Evolutionary conservation across 1,140 invertebrate genomes (phyloP).

Genomic region (Zaprionus ghesquierei): DNA sequence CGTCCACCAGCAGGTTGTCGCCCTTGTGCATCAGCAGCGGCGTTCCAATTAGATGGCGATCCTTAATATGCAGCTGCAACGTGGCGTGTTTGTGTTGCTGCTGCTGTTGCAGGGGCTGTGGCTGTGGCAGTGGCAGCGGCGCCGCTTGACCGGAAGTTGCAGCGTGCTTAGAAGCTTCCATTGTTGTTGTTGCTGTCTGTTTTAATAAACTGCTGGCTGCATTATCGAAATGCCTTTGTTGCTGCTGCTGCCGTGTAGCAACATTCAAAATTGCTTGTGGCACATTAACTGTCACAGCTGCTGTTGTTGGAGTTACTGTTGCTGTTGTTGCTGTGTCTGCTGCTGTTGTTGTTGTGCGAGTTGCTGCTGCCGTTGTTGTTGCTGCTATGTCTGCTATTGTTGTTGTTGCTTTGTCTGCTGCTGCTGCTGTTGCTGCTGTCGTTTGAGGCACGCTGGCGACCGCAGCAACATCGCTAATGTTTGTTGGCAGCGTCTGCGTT

Average conservation of each 20-base stretch:
- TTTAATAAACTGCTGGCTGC: slow-evolving; percentile 62
- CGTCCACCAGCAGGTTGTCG: slow-evolving; percentile 71
- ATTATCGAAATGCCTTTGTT: slow-evolving; percentile 39
- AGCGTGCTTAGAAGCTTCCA: neutral
- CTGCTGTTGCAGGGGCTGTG: neutral
- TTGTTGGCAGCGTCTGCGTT: slow-evolving; percentile 36
- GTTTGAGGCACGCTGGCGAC: slow-evolving; percentile 14
- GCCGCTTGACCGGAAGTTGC: slow-evolving; percentile 46
- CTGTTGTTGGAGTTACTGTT: slow-evolving; percentile 24
- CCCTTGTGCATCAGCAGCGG: slow-evolving; percentile 78
- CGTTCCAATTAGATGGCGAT: slow-evolving; percentile 81
- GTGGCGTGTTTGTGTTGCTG: slow-evolving; percentile 66
- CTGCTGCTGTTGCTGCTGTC: slow-evolving; percentile 20
- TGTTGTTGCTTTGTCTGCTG: neutral
- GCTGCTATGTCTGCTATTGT: slow-evolving; percentile 4
- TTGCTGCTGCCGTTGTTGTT: slow-evolving; percentile 4
- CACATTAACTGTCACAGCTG: slow-evolving; percentile 31
- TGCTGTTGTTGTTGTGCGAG: neutral
- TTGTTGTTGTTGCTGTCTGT: slow-evolving; percentile 16
- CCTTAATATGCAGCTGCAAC: slow-evolving; percentile 75
- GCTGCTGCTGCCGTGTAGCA: slow-evolving; percentile 26
- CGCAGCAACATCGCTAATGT: slow-evolving; percentile 51
- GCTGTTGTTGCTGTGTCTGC: neutral
- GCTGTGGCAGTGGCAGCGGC: slow-evolving; percentile 1
- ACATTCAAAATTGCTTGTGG: slow-evolving; percentile 61